A percentile compares a stretch with the other conserved stretches of the same genome.
phyloP scores from a whole-genome alignment of 2,888 invertebrate species.

The Spatulosminthurus flaviceps region DNA sequence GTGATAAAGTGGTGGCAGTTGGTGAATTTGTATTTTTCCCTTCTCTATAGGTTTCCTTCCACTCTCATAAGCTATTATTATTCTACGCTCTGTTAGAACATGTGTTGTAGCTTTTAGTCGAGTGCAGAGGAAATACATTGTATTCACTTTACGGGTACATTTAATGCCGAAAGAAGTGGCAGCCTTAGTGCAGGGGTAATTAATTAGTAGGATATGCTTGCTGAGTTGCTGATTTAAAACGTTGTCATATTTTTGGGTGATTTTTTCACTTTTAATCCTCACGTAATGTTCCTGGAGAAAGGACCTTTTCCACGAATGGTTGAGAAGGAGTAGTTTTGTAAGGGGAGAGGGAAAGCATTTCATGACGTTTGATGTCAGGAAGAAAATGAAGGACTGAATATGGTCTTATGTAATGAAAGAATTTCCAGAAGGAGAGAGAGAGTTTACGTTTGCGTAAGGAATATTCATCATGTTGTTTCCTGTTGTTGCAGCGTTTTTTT shows the following conservation, averaged over 20 bases:
- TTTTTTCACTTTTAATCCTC: background rate
- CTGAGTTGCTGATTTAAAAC: background rate
- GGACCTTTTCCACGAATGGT: too few relatives aligned
- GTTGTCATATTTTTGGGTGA: background rate
- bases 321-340: background rate
- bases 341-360: background rate
- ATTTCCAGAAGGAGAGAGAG: too few relatives aligned
- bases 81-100: too few relatives aligned
- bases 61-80: too few relatives aligned
- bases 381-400: too few relatives aligned
- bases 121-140: background rate
- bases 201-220: background rate
- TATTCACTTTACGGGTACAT: background rate
- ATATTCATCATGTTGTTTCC: slow-evolving; percentile 42
- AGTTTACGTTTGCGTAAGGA: slow-evolving; percentile 21
- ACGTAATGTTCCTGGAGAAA: background rate
- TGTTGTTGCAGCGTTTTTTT: slow-evolving; percentile 16
- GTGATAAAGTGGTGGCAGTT: too few relatives aligned
- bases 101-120: too few relatives aligned
- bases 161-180: background rate
- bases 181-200: background rate
- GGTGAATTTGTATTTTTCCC: too few relatives aligned
- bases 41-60: too few relatives aligned
- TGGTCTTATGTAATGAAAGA: too few relatives aligned
- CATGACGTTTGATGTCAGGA: background rate